Evolutionary conservation across 2,113 vertebrate species (phyloP), one percentile per base, ranked within the genome.

Genomic region (Clarias gariepinus): DNA sequence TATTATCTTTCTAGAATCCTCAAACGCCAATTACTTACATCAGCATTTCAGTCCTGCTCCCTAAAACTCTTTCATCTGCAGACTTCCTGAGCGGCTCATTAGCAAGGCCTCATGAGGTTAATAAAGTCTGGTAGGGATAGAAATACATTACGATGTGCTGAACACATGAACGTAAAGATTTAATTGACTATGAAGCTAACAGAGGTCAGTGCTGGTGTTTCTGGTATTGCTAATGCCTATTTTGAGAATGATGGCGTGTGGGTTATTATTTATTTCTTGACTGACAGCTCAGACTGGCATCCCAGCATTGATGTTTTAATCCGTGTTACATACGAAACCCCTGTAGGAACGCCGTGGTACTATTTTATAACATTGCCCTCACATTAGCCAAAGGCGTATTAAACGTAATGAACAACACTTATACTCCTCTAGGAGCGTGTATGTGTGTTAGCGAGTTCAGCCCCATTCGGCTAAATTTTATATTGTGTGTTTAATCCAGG

Each of bases 241-340:
- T 64, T 25, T 63, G 58, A 28, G 11, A 58, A 19, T 74, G 81
- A 83, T 79, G 76, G 85, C 74, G 47, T 47, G 47, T 47, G 47
- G 47, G 47, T 47, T 47, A 47, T 47, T 47, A 47, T 47, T 28
- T 25, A 63, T 58, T 61, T 21, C 47, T 69, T 73, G 87, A 85
- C 16, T 60, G 79, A 82, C 87, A 77, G 25, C 9, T 82, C 60
- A 58, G 85, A 60, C 55, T 55, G 53, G 13, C 23, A 85, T 85
- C 69, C 68, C 28, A 25, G 55, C 21, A 7, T 64, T 83, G 82
- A 79, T 61, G 68, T 21, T 63, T 88, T 58, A 80, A 74, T 36
- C 58, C 16, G 69, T 1, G 23, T 19, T 64, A 36, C 23, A 28
- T 47, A 33, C 15, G 18, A 0, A 64, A 52, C 47, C 28, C 57